Percentiles rank a stretch among this genome's conserved stretches.
These are phyloP conservation scores for Lacanobia wlatinum DNA, from an alignment of 2,888 invertebrate genomes.

Conservation along the genomic window DNA sequence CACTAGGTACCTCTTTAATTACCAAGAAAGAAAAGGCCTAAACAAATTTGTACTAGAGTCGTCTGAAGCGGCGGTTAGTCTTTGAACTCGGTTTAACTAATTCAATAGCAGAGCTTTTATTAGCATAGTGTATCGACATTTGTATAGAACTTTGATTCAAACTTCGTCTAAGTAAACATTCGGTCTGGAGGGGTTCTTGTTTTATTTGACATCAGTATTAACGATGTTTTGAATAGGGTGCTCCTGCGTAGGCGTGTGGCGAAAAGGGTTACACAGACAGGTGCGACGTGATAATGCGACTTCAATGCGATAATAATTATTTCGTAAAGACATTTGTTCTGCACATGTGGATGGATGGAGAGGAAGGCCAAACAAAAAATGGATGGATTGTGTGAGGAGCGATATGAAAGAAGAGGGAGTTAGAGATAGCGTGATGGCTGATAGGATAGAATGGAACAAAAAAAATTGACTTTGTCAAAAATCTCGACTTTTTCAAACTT, in stretches of 20 bases:
- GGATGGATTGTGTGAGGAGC: no score
- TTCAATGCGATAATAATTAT: background rate
- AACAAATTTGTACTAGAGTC: conserved; percentile 8
- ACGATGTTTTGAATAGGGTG: conserved; percentile 4
- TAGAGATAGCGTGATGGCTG: no score
- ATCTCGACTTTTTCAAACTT: no score
- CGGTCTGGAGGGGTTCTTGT: conserved; percentile 12
- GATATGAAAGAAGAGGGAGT: no score
- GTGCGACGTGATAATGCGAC: background rate
- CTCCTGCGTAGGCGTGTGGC: background rate
- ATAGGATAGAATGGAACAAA: no score
- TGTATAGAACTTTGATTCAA: conserved; percentile 38
- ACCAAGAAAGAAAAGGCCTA: conserved; percentile 17
- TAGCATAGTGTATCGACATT: conserved; percentile 48
- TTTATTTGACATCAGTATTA: conserved; percentile 16
- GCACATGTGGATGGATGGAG: no score
- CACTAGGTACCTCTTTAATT: conserved; percentile 18
- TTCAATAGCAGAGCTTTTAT: conserved; percentile 41
- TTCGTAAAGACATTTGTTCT: no score
- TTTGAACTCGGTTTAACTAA: conserved; percentile 45
- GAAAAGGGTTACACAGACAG: background rate
- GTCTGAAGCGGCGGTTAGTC: conserved; percentile 6
- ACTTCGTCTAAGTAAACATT: conserved; percentile 40
- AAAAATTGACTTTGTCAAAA: no score
- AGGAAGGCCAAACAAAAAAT: no score